These are phyloP conservation scores for Drosophila bocki DNA, from an alignment of 1,140 invertebrate genomes.

Conservation along the genomic window DNA sequence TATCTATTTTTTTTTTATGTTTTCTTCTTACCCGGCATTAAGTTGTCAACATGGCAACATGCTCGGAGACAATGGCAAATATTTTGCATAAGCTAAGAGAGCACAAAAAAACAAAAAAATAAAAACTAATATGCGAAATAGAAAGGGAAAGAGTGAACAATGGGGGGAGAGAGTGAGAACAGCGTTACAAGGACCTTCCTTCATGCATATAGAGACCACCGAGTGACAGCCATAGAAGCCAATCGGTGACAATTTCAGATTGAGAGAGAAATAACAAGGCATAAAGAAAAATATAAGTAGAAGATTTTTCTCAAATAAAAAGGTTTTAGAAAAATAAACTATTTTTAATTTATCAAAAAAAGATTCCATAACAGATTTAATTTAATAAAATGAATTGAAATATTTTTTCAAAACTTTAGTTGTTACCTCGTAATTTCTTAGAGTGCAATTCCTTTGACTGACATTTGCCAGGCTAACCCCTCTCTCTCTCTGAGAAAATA, in stretches of 20 bases:
- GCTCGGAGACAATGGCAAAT: constrained; percentile 34
- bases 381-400: neutral
- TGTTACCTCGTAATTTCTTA: neutral
- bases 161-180: neutral
- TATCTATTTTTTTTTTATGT: neutral
- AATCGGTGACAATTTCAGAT: constrained; percentile 8
- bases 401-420: too few relatives aligned
- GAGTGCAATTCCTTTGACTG: constrained; percentile 14
- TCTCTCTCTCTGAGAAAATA: constrained; percentile 12
- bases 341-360: too few relatives aligned
- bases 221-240: constrained; percentile 30
- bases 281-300: neutral
- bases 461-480: constrained; percentile 26
- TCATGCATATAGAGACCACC: constrained; percentile 1
- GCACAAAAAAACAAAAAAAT: neutral
- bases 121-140: constrained; percentile 1
- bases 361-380: too few relatives aligned
- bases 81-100: constrained; percentile 43
- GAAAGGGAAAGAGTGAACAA: neutral
- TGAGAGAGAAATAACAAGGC: neutral
- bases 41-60: constrained; percentile 46
- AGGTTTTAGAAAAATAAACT: too few relatives aligned
- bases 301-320: too few relatives aligned
- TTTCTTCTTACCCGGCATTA: constrained; percentile 20
- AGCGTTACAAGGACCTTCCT: constrained; percentile 8